Evolutionary conservation across 1,140 invertebrate genomes (phyloP).

Genomic region (Steinernema khuongi): DNA sequence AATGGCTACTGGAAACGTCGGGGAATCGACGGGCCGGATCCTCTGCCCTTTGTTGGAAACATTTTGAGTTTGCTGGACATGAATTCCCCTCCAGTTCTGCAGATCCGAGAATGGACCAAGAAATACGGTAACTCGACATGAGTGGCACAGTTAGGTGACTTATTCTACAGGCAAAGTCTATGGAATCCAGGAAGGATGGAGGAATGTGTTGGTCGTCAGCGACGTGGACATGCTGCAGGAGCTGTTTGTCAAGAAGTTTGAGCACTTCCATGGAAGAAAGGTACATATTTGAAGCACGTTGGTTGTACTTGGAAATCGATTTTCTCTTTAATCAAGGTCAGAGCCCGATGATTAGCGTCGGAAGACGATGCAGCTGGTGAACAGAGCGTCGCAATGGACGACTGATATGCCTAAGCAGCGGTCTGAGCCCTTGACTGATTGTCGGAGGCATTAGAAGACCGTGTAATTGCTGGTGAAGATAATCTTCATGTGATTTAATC

Average conservation of each 20-base stretch:
- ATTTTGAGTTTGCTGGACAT: background rate
- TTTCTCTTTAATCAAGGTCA: too few species aligned
- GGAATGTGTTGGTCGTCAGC: slow-evolving; percentile 58
- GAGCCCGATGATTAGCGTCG: too few species aligned
- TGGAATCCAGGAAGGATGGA: slow-evolving; percentile 26
- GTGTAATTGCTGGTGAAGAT: too few species aligned
- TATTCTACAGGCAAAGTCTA: background rate
- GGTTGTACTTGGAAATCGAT: too few species aligned
- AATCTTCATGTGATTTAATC: too few species aligned
- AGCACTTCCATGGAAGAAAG: slow-evolving; percentile 60
- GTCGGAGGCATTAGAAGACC: too few species aligned
- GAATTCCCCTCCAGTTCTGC: slow-evolving; percentile 12
- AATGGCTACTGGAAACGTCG: slow-evolving; percentile 19
- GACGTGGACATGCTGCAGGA: slow-evolving; percentile 58
- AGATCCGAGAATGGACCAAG: slow-evolving; percentile 22
- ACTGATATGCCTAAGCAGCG: too few species aligned
- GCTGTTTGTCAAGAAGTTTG: slow-evolving; percentile 61
- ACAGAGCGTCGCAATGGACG: too few species aligned
- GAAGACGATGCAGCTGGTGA: too few species aligned
- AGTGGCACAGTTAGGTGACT: too few species aligned
- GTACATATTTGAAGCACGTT: slow-evolving; percentile 35
- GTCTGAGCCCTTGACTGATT: too few species aligned
- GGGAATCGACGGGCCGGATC: slow-evolving; percentile 1
- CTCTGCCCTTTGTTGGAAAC: slow-evolving; percentile 3
- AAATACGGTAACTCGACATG: slow-evolving; percentile 17